Percentiles rank a stretch among this genome's conserved stretches.
These are phyloP conservation scores for Ecliptopera silaceata DNA, from an alignment of 2,888 invertebrate species.

Conservation along the genomic window DNA sequence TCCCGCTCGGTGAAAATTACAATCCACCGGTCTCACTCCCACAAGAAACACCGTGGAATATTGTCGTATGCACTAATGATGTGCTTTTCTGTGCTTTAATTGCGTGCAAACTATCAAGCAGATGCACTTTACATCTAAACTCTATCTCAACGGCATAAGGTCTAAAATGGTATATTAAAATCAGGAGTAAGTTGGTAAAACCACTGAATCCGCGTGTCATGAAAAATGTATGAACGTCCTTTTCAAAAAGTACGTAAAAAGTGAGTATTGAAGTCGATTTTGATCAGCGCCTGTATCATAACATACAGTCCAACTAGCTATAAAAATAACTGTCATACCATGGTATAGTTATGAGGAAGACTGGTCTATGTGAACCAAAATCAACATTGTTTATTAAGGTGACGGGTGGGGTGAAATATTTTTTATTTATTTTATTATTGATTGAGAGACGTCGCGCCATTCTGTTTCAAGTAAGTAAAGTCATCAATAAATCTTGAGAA, in stretches of 20 bases:
- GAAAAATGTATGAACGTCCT: constrained; percentile 79
- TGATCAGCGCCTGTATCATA: constrained; percentile 75
- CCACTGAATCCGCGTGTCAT: constrained; percentile 59
- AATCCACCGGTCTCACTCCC: constrained; percentile 27
- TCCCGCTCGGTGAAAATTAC: constrained; percentile 25
- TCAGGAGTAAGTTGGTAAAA: constrained; percentile 40
- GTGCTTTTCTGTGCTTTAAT: constrained; percentile 79
- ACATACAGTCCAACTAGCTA: constrained; percentile 44
- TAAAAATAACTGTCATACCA: constrained; percentile 28
- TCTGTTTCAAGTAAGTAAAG: too few relatives aligned
- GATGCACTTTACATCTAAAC: constrained; percentile 37
- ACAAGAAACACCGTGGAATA: constrained; percentile 81
- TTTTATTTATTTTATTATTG: too few relatives aligned
- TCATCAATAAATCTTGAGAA: too few relatives aligned
- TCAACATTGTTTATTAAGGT: too few relatives aligned
- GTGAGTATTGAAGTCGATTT: constrained; percentile 63
- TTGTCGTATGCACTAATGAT: constrained; percentile 79
- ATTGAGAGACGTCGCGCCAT: too few relatives aligned
- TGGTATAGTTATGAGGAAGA: background rate
- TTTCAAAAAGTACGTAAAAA: constrained; percentile 67
- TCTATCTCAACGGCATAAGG: constrained; percentile 35
- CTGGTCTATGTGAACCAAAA: background rate
- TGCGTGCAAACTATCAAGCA: constrained; percentile 71
- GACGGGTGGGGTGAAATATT: too few relatives aligned
- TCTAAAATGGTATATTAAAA: constrained; percentile 20